Conservation (phyloP, 2,113 vertebrate species). For the Otocyon megalotis region DNA sequence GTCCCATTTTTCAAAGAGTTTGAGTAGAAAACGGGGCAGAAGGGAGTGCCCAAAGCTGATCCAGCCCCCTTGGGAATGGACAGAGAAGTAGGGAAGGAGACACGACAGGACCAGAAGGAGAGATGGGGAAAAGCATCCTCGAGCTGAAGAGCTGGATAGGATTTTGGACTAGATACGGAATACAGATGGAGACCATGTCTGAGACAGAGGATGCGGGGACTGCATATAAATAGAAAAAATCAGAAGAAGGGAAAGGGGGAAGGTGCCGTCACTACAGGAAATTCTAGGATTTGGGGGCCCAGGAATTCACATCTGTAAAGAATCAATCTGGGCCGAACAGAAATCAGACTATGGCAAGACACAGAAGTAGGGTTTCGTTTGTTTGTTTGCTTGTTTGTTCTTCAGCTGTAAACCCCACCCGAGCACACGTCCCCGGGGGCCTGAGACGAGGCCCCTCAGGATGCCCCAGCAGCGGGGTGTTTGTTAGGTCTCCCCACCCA, state of each 20-base stretch:
- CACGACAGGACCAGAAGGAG: too few relatives aligned
- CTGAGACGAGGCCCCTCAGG: fast-evolving
- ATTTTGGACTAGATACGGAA: fast-evolving
- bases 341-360: neutral
- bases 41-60: neutral
- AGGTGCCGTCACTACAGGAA: fast-evolving
- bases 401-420: neutral
- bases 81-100: neutral
- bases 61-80: neutral
- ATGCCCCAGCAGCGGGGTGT: fast-evolving
- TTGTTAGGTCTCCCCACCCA: neutral
- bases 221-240: neutral
- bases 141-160: fast-evolving
- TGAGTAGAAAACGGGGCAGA: neutral
- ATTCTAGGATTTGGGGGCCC: neutral
- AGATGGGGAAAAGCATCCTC: fast-evolving
- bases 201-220: neutral
- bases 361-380: fast-evolving
- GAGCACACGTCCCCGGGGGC: neutral
- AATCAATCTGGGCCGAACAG: neutral
- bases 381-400: neutral
- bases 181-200: fast-evolving
- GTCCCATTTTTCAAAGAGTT: neutral
- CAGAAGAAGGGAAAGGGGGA: neutral
- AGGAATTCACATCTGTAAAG: neutral